These are phyloP conservation scores for Sus scrofa DNA, from an alignment of 2,113 vertebrate species.

Conservation along the genomic window T2T-Sscrofa CM000818.6:57822001-57822500, in stretches of 20 bases:
- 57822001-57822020: too few species aligned
- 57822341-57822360: background rate
- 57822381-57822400: background rate
- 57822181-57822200: too few species aligned
- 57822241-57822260: background rate
- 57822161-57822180: too few species aligned
- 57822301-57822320: background rate
- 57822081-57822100: too few species aligned
- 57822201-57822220: background rate
- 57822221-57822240: background rate
- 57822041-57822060: too few species aligned
- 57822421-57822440: background rate
- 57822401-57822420: background rate
- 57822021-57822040: too few species aligned
- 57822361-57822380: background rate
- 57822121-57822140: too few species aligned
- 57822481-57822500: background rate
- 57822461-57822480: background rate
- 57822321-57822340: background rate
- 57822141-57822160: too few species aligned
- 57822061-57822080: too few species aligned
- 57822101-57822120: too few species aligned
- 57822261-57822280: background rate
- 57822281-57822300: background rate
- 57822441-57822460: background rate